Conservation (phyloP, 2,797 vertebrate species). For the Myotis planiceps region DNA sequence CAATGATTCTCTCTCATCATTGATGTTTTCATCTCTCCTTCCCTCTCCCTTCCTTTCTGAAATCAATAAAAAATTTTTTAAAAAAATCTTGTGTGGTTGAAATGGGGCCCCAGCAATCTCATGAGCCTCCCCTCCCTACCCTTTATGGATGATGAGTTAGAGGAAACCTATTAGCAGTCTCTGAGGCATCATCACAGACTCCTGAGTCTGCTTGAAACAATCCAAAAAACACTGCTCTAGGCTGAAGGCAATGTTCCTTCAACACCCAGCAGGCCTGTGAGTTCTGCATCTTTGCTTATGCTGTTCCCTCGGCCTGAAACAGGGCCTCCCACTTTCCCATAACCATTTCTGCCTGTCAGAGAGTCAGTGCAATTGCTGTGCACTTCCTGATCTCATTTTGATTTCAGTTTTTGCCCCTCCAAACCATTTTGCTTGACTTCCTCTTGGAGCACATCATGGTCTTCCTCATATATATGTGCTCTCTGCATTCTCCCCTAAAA, state of each 20-base stretch:
- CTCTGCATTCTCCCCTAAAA: not conserved
- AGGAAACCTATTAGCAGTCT: not conserved
- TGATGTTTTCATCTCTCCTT: too few species aligned
- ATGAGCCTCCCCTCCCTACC: not conserved
- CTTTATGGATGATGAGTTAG: not conserved
- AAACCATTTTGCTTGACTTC: not conserved
- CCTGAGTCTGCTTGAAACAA: not conserved
- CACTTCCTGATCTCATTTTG: not conserved
- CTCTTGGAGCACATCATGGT: not conserved
- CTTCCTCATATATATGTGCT: not conserved
- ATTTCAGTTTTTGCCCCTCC: not conserved
- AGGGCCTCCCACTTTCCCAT: not conserved
- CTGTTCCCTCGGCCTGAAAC: not conserved
- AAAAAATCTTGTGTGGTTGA: not conserved
- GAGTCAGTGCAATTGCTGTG: not conserved
- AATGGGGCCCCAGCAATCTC: not conserved
- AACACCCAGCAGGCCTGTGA: not conserved
- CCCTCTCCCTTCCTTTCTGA: too few species aligned
- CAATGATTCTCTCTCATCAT: too few species aligned
- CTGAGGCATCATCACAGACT: not conserved
- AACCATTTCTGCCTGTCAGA: not conserved
- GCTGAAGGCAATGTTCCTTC: not conserved
- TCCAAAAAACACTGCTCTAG: not conserved
- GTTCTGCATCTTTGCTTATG: not conserved
- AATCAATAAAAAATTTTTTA: too few species aligned